A percentile compares a stretch with the other conserved stretches of the same genome.
Conservation (phyloP, 1,140 invertebrate genomes). For the Paraescarpia echinospica region DNA sequence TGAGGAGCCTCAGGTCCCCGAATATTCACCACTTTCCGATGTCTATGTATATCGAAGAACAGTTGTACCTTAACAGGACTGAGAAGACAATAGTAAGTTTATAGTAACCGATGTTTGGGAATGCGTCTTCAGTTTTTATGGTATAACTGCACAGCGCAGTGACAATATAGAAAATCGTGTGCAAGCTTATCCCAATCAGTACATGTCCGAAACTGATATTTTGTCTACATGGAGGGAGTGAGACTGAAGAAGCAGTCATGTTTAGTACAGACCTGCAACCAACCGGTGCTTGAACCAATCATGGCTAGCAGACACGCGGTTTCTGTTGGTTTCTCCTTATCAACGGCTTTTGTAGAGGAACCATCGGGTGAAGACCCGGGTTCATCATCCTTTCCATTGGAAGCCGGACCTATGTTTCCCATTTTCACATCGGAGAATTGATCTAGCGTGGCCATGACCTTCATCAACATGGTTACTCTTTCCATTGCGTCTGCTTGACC, state of each 20-base stretch:
- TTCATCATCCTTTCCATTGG: neutral
- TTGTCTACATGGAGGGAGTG: too few species aligned
- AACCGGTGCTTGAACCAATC: neutral
- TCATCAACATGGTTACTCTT: neutral
- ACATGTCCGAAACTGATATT: too few species aligned
- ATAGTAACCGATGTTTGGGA: too few species aligned
- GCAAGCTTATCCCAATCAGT: too few species aligned
- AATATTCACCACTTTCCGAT: too few species aligned
- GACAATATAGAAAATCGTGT: too few species aligned
- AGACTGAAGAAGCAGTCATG: neutral
- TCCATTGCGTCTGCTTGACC: neutral
- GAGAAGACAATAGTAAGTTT: too few species aligned
- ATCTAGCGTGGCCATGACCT: neutral
- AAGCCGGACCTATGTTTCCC: neutral
- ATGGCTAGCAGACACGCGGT: neutral
- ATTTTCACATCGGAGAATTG: neutral
- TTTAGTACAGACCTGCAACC: neutral
- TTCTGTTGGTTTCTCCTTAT: neutral
- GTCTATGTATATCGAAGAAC: too few species aligned
- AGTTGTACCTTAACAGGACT: too few species aligned
- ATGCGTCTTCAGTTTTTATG: too few species aligned
- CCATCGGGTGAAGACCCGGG: neutral
- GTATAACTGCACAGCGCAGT: too few species aligned
- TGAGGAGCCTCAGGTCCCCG: too few species aligned
- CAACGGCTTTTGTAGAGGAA: neutral